Percentiles rank a stretch among this genome's conserved stretches.
phyloP scores from a whole-genome alignment of 1,140 invertebrate genomes.

The Cydia fagiglandana region DNA sequence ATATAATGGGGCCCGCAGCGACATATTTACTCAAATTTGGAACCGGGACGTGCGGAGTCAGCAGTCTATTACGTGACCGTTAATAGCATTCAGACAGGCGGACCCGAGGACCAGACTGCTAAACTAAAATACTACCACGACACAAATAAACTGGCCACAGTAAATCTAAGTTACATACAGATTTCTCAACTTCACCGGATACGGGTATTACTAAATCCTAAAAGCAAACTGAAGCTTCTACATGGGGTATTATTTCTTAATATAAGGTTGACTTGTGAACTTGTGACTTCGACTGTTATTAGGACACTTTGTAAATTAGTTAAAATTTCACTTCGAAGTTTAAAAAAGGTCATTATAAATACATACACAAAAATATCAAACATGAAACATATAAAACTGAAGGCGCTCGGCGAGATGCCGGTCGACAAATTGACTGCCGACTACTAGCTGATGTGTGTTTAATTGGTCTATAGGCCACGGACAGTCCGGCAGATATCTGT shows the following conservation, averaged over 20 bases:
- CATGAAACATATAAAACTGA: no score
- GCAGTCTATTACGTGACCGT: constrained; percentile 68
- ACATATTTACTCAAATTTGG: constrained; percentile 69
- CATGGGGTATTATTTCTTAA: background rate
- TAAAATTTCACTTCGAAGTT: no score
- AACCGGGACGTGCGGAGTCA: constrained; percentile 62
- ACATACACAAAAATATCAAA: no score
- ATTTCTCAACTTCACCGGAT: background rate
- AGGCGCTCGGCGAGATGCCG: no score
- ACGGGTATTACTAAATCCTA: background rate
- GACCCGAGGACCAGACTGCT: constrained; percentile 50
- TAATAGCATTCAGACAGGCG: constrained; percentile 61
- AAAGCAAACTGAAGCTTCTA: constrained; percentile 8
- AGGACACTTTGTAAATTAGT: no score
- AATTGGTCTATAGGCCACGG: no score
- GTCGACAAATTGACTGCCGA: no score
- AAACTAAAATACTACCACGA: constrained; percentile 55
- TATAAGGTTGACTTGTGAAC: no score
- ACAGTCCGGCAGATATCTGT: no score
- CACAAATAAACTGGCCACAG: constrained; percentile 14
- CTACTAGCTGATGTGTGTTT: no score
- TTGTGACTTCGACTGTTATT: no score
- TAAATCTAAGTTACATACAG: background rate
- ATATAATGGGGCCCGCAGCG: constrained; percentile 55
- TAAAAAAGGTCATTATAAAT: no score